Evolutionary conservation across 1,140 invertebrate genomes (phyloP).

Genomic region (Papilio glaucus): DNA sequence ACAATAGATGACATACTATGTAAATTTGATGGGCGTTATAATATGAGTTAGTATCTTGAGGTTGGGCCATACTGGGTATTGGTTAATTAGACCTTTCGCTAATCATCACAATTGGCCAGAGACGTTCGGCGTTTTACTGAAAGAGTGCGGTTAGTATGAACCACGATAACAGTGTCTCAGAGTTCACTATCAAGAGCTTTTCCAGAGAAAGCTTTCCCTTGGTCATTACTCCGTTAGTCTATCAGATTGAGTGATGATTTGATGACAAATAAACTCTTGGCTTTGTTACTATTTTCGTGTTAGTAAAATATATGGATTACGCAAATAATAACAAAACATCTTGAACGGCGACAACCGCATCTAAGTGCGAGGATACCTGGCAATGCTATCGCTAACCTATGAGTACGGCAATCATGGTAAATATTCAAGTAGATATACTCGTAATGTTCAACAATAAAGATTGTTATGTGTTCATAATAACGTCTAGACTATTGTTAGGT

Average conservation of each 20-base stretch:
- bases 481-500: not conserved
- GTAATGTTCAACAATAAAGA: not conserved
- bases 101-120: not conserved
- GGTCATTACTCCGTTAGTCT: not conserved
- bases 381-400: slow-evolving; percentile 10
- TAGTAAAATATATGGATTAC: too few species aligned
- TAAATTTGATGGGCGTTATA: too few species aligned
- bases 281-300: not conserved
- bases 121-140: too few species aligned
- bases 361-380: slow-evolving; percentile 15
- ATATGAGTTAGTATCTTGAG: too few species aligned
- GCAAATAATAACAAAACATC: not conserved
- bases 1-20: too few species aligned
- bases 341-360: slow-evolving; percentile 7
- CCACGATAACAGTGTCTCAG: not conserved
- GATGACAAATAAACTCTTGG: not conserved
- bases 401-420: not conserved
- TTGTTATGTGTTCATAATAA: slow-evolving; percentile 1
- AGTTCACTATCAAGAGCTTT: not conserved
- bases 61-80: too few species aligned
- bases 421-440: not conserved
- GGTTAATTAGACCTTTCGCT: not conserved
- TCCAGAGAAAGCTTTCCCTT: not conserved
- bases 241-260: not conserved
- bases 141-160: too few species aligned